Evolutionary conservation across 2,113 vertebrate genomes (phyloP), one percentile per base, ranked within the genome.

Genomic region (Rhipidura dahli): DNA sequence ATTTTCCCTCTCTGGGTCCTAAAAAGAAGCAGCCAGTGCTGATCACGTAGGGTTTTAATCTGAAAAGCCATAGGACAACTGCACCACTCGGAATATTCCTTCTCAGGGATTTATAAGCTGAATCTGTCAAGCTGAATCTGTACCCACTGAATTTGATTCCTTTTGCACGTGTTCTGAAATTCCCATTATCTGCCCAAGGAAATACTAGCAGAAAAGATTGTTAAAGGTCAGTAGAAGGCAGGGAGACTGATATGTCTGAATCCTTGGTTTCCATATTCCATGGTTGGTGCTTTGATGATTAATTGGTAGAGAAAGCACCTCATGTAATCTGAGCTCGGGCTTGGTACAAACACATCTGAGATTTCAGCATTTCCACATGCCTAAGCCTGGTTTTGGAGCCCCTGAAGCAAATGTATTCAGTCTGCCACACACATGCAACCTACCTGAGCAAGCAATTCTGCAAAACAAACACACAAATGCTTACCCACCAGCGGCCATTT

Each of bases 391-490:
- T 12, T 85, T 69, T 89, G 26, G 31, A 31, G 63, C 30, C 75
- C 56, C 87, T 54, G 71, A 63, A 65, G 44, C 24, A 60, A 77
- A 92, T 33, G 3, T 7, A 57, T 57, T 91, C 19, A 11, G 23
- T 7, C 73, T 91, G 84, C 40, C 63, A 76, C n/a, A 77, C 23
- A 33, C 64, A 49, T 11, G 28, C 68, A 81, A 64, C 56, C 49
- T 49, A 94, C 87, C 73, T 79, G 87, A 90, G 69, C 65, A 75
- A 47, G 40, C 35, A 76, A 69, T 90, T 89, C 84, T 66, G 66
- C 66, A 87, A 79, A 89, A 30, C 72, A 95, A 95, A 95, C 37
- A 89, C 40, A 68, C 78, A 53, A 89, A 45, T 31, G 22, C 79
- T 97, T 77, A 77, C 82, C 57, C 84, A 73, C 63, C 0, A 0